Evolutionary conservation across 2,113 vertebrate species (phyloP), one percentile per base, ranked within the genome.

Genomic region (Bufo bufo): DNA sequence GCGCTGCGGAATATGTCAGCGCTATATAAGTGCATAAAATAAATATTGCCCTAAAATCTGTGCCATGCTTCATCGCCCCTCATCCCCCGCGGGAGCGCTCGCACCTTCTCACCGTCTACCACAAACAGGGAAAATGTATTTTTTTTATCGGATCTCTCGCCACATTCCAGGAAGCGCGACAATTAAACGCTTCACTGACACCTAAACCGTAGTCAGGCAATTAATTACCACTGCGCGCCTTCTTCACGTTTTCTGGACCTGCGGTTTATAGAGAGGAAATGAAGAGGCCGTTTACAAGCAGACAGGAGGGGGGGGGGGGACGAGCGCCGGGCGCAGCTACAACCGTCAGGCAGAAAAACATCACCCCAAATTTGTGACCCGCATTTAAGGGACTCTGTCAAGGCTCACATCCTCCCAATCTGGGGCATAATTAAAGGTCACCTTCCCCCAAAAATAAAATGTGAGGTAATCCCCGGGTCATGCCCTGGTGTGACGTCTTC

Each of bases 131-230:
- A 19, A 43, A 3, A 33, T 33, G 47, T 74, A 13, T 71, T 33
- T 74, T 74, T 77, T 19, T 50, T 77, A 8, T 50, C 9, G 72
- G 19, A 77, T 77, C 50, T 20, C 16, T 77, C 43, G n/a, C 33
- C 78, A 56, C 52, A 19, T 61, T 59, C 56, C n/a, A 43, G 54
- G 33, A 56, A 19, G 33, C 56, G n/a, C 54, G 54, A 81, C 78
- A 81, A 81, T 81, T 58, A 81, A 59, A 56, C 33, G 78, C 23
- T 81, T 59, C 78, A 61, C 54, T 19, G 78, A 45, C 33, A 6
- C 54, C 54, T 58, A 81, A 81, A 81, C 78, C 3, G 19, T 10
- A 58, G 54, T 59, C 54, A 81, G 23, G 78, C 78, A 61, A 43
- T 59, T 59, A 17, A 61, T 81, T 59, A 59, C 23, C 13, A 23